These are phyloP conservation scores for Lasioglossum malachurum DNA, from an alignment of 2,888 invertebrate genomes.

Conservation along the genomic window DNA sequence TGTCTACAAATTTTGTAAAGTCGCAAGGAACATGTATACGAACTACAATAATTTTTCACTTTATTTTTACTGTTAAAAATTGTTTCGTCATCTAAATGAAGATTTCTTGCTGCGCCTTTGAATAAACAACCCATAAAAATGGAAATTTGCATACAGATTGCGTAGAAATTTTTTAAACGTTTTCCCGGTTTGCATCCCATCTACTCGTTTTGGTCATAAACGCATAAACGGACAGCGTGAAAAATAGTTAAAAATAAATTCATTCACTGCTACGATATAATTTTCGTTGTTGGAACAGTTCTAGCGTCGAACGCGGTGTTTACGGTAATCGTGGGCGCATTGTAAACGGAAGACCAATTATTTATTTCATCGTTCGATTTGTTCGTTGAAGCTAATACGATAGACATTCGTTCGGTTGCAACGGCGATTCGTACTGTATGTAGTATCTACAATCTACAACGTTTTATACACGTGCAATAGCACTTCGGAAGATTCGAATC, in stretches of 20 bases:
- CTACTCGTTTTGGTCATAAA: background rate
- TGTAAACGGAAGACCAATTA: constrained; percentile 41
- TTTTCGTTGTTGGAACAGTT: background rate
- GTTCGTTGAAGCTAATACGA: constrained; percentile 25
- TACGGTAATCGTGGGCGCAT: constrained; percentile 19
- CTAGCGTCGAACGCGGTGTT: constrained; percentile 18
- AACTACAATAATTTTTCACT: background rate
- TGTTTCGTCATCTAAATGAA: background rate
- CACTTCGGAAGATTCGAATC: background rate
- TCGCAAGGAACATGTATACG: background rate
- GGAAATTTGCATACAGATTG: background rate
- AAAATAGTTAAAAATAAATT: background rate
- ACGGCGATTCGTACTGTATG: constrained; percentile 17
- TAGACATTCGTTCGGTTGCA: constrained; percentile 29
- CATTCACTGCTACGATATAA: background rate
- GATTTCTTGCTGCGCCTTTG: background rate
- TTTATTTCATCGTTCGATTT: constrained; percentile 53
- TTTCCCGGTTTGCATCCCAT: background rate
- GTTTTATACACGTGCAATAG: constrained; percentile 17
- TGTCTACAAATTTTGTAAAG: background rate
- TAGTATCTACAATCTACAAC: constrained; percentile 32
- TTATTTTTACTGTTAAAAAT: background rate
- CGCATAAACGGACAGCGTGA: background rate
- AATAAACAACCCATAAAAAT: background rate
- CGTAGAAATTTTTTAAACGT: background rate